Evolutionary conservation across 2,797 vertebrate species (phyloP).

Genomic region (Garrulus glandarius): DNA sequence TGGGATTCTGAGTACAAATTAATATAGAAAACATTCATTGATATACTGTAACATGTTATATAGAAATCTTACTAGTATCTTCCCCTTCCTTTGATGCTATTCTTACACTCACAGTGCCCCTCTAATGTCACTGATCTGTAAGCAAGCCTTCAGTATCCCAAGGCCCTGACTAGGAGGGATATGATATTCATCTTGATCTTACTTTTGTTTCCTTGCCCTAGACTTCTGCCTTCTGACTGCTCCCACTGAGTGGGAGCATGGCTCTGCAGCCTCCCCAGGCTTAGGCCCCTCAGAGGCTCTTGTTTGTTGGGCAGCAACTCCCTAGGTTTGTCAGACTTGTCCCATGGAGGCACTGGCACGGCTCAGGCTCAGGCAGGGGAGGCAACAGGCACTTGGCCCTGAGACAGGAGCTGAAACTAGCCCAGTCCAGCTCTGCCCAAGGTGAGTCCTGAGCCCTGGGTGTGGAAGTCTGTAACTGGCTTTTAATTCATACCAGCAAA

Average conservation of each 20-base stretch:
- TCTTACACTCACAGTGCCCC: not conserved
- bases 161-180: not conserved
- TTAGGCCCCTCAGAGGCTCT: not conserved
- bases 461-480: not conserved
- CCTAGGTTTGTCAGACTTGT: not conserved
- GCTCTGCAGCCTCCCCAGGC: not conserved
- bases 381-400: not conserved
- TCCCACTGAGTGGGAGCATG: not conserved
- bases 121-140: not conserved
- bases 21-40: not conserved
- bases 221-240: not conserved
- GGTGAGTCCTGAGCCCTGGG: not conserved
- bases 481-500: not conserved
- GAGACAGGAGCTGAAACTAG: not conserved
- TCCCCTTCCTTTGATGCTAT: not conserved
- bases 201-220: not conserved
- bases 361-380: not conserved
- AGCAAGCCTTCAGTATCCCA: not conserved
- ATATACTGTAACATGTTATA: not conserved
- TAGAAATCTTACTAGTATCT: not conserved
- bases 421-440: not conserved
- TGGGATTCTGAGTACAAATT: not conserved
- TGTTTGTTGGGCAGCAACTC: fast-evolving
- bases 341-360: fast-evolving
- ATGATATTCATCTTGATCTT: not conserved